phyloP scores from a whole-genome alignment of 2,888 invertebrate genomes.

The Aleiodes leptofemur region DNA sequence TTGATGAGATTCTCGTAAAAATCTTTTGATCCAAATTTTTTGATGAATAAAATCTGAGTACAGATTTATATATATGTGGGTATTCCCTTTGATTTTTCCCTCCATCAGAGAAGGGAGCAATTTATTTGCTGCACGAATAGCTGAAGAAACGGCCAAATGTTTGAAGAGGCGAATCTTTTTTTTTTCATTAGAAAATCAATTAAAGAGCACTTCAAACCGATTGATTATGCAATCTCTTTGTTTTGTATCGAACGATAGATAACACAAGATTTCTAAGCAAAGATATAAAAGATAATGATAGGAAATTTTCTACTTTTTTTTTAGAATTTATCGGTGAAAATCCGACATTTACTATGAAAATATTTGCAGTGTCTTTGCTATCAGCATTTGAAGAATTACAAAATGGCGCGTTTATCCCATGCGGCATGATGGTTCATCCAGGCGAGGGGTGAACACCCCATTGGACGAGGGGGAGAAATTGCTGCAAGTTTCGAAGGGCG shows the following conservation, averaged over 20 bases:
- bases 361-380: neutral
- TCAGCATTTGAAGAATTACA: slow-evolving; percentile 41
- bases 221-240: slow-evolving; percentile 7
- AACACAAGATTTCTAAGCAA: no score
- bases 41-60: slow-evolving; percentile 51
- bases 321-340: neutral
- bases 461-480: slow-evolving; percentile 28
- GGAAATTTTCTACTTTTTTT: no score
- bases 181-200: no score
- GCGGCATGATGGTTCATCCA: slow-evolving; percentile 40
- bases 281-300: no score
- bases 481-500: slow-evolving; percentile 24
- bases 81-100: slow-evolving; percentile 12
- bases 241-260: neutral
- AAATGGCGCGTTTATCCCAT: slow-evolving; percentile 52
- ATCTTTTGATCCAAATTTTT: slow-evolving; percentile 60
- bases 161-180: no score
- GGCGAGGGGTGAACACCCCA: slow-evolving; percentile 43
- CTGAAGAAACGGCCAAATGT: no score
- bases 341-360: neutral
- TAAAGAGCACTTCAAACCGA: no score
- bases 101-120: no score
- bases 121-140: no score
- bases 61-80: slow-evolving; percentile 54
- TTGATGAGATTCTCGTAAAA: slow-evolving; percentile 62